These are phyloP conservation scores for Columba janthina DNA, from an alignment of 2,113 vertebrate species.

Conservation along the genomic window DNA sequence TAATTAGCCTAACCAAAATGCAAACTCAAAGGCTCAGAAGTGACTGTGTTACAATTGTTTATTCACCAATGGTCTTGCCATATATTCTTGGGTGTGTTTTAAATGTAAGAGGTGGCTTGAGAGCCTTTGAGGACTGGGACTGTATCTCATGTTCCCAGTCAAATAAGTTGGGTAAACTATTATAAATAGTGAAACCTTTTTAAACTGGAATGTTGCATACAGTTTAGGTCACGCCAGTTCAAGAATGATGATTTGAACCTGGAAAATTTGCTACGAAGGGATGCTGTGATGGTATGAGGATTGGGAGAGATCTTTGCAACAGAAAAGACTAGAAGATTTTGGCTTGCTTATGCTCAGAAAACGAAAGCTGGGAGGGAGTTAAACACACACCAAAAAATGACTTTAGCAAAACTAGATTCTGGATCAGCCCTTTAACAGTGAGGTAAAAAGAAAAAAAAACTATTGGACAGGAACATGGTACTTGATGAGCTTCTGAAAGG, in stretches of 20 bases:
- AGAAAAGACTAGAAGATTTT: not conserved
- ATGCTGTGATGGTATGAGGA: not conserved
- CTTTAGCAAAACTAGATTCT: not conserved
- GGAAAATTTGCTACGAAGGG: not conserved
- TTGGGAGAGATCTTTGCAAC: fast-evolving
- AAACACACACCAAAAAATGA: not conserved
- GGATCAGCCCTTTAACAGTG: not conserved
- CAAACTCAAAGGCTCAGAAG: not conserved
- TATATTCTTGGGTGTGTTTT: not conserved
- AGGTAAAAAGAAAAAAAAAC: not conserved
- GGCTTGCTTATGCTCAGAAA: not conserved
- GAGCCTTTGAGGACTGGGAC: not conserved
- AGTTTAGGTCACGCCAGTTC: not conserved
- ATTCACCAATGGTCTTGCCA: not conserved
- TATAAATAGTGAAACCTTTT: not conserved
- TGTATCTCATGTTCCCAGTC: not conserved
- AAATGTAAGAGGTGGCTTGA: not conserved
- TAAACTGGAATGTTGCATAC: not conserved
- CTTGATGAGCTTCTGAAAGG: not conserved
- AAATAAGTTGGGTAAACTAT: not conserved
- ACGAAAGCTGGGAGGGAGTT: not conserved
- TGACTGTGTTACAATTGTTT: not conserved
- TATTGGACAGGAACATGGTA: not conserved
- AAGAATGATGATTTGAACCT: not conserved
- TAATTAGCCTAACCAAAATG: not conserved